A percentile compares a stretch with the other conserved stretches of the same genome.
Evolutionary conservation across 2,113 vertebrate species (phyloP).

Genomic region (Colistium nudipinnis): DNA sequence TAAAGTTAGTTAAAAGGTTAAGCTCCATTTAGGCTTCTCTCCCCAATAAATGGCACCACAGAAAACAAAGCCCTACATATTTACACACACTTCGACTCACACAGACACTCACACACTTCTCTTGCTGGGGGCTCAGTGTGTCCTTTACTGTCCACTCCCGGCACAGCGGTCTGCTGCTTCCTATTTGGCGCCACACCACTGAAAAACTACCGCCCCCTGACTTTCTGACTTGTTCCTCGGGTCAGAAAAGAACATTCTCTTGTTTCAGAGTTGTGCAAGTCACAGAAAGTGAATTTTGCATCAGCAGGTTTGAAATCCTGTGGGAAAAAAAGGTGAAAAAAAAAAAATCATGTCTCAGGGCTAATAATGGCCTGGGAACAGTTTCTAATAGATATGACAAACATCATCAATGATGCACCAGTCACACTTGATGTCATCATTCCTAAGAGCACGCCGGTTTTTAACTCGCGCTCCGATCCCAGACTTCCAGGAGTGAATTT

Average conservation of each 20-base stretch:
- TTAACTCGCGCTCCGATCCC: neutral
- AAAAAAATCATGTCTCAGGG: too few relatives aligned
- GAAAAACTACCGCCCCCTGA: constrained; percentile 63
- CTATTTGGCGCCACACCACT: constrained; percentile 84
- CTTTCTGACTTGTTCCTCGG: too few relatives aligned
- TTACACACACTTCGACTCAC: constrained; percentile 19
- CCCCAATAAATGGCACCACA: constrained; percentile 31
- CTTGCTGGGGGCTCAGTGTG: constrained; percentile 41
- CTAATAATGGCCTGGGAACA: too few relatives aligned
- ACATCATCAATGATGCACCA: neutral
- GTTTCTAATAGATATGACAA: neutral
- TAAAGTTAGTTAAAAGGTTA: neutral
- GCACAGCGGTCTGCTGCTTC: constrained; percentile 83
- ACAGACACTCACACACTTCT: constrained; percentile 15
- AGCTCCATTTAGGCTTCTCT: constrained; percentile 5
- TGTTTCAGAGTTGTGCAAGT: constrained; percentile 3
- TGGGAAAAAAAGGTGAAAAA: too few relatives aligned
- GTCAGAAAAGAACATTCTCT: constrained; percentile 41
- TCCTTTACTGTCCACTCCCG: constrained; percentile 80
- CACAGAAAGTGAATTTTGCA: constrained; percentile 30
- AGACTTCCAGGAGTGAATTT: constrained; percentile 16
- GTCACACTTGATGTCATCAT: neutral
- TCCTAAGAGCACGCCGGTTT: neutral
- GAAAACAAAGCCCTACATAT: constrained; percentile 52
- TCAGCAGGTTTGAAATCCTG: neutral